These are phyloP conservation scores for Otus scops DNA, from an alignment of 2,797 vertebrate species.

Conservation along the genomic window DNA sequence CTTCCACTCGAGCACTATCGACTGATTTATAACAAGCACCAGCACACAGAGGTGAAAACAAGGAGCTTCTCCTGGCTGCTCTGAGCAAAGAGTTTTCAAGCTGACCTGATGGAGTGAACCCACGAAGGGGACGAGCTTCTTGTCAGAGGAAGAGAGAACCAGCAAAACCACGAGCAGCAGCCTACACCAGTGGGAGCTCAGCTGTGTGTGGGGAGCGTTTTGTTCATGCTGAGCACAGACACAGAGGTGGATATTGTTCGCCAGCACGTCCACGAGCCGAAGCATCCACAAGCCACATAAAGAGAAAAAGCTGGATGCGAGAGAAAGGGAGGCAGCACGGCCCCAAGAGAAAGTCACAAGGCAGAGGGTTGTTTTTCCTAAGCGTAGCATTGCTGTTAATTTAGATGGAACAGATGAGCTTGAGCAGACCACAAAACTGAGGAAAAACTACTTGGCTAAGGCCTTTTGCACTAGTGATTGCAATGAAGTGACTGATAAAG, in stretches of 20 bases:
- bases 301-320: neutral
- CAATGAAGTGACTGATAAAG: neutral
- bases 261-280: neutral
- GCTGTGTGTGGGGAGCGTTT: rapidly evolving
- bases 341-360: neutral
- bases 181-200: neutral
- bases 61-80: neutral
- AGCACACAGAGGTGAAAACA: neutral
- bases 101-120: neutral
- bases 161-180: neutral
- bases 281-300: neutral
- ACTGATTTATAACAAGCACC: neutral
- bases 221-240: neutral
- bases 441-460: neutral
- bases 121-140: rapidly evolving
- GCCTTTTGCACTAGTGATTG: neutral
- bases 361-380: neutral
- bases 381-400: neutral
- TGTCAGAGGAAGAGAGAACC: neutral
- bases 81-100: neutral
- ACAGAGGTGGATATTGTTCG: neutral
- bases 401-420: neutral
- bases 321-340: neutral
- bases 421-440: neutral
- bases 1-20: rapidly evolving